Evolutionary conservation across 2,113 vertebrate species (phyloP), one percentile per base, ranked within the genome.

Genomic region (Ceyx cyanopectus): DNA sequence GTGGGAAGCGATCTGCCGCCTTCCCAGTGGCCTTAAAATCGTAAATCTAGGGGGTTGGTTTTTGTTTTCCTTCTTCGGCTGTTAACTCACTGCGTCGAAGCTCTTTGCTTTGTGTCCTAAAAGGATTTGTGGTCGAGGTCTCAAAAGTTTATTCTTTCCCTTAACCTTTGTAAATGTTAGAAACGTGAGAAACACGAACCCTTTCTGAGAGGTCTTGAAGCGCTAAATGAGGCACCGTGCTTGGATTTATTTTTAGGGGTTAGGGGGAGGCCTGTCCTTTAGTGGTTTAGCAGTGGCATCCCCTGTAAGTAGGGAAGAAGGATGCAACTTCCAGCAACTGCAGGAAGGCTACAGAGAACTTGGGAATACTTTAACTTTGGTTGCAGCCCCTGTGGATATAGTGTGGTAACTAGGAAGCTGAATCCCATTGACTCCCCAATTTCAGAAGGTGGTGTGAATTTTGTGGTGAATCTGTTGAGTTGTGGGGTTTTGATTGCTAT

Each of bases 321-420:
- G 10, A 12, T 74, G 81, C 7, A 19, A 10, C 37, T 37, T 37
- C 37, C 37, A 37, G 37, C 37, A 37, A 10, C 22, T 32, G 29
- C 16, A 17, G 43, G 6, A 32, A 73, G 22, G 20, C 29, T 48
- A n/a, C 26, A 10, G 24, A 62, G 30, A 72, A 15, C 30, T 78
- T 74, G 0, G 0, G 17, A 16, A 45, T 58, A 0, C 37, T 81
- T 73, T 45, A 9, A 8, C 11, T 83, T 61, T 15, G 50, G 5
- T 60, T 1, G 0, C 0, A 0, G 3, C 30, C 26, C 63, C 0
- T 43, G 34, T 77, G 48, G 41, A 19, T 66, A 23, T 12, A 62
- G 5, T 10, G 5, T 26, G 6, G 7, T 78, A 50, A 41, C 9
- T 66, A 30, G 16, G 63, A 63, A 41, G 5, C 18, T 63, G 34